phyloP scores from a whole-genome alignment of 1,140 invertebrate genomes.

The Probaryconus sp. region DNA sequence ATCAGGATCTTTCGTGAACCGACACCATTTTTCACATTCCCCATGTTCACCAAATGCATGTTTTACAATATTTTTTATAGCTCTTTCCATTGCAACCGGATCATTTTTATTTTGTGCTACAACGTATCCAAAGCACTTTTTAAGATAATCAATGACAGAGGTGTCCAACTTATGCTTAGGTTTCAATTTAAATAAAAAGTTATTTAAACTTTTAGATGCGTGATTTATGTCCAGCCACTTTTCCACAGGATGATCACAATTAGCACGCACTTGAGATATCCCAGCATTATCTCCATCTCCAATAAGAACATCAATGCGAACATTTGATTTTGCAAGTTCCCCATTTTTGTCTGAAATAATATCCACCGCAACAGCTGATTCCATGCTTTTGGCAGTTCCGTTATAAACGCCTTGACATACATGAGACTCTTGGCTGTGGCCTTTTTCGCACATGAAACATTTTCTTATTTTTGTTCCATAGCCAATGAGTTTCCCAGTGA shows the following conservation, averaged over 20 bases:
- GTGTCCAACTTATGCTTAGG: constrained; percentile 2
- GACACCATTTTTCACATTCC: background rate
- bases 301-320: too few species aligned
- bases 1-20: background rate
- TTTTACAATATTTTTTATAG: constrained; percentile 1
- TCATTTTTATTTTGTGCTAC: background rate
- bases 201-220: too few species aligned
- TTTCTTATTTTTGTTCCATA: constrained; percentile 5
- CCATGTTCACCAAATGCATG: constrained; percentile 8
- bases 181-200: background rate
- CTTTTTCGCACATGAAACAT: constrained; percentile 14
- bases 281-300: too few species aligned
- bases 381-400: constrained; percentile 11
- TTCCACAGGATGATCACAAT: too few species aligned
- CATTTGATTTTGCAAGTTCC: background rate
- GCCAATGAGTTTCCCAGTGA: background rate
- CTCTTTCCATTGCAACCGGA: background rate
- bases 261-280: too few species aligned
- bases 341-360: constrained; percentile 9
- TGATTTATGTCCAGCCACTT: constrained; percentile 7
- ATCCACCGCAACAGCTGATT: constrained; percentile 7
- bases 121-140: background rate
- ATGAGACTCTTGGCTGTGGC: background rate
- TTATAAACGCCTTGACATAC: constrained; percentile 1
- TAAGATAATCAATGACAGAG: constrained; percentile 2